Evolutionary conservation across 23 tunicate genomes (phyloP).

Genomic region (Ascidia mentula): DNA sequence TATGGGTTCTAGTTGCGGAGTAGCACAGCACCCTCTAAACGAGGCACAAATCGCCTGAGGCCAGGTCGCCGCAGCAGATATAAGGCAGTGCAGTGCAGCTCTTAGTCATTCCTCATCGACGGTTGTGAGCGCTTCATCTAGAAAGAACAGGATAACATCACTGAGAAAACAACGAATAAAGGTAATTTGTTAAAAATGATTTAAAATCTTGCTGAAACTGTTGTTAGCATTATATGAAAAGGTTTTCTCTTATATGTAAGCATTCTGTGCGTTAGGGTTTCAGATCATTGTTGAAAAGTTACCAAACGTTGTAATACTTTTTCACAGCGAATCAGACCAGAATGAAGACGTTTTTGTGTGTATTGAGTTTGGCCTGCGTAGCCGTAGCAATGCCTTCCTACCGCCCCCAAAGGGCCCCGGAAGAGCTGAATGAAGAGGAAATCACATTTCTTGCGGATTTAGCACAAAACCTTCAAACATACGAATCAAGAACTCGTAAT

Average conservation of each 20-base stretch:
- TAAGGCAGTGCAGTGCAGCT: neutral
- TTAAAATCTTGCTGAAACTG: neutral
- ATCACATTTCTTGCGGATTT: neutral
- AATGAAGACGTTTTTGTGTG: neutral
- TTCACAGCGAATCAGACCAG: neutral
- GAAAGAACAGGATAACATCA: neutral
- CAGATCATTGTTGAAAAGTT: no score
- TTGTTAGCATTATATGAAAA: neutral
- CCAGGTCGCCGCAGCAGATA: constrained; percentile 33
- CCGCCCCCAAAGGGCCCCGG: neutral
- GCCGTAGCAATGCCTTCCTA: neutral
- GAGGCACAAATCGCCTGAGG: constrained; percentile 24
- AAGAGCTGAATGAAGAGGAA: neutral
- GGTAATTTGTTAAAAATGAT: neutral
- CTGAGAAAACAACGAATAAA: neutral
- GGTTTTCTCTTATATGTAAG: neutral
- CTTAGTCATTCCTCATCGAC: neutral
- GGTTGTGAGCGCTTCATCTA: neutral
- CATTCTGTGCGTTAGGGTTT: no score
- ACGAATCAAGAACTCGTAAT: neutral
- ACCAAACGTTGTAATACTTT: neutral
- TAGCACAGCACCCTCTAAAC: constrained; percentile 13
- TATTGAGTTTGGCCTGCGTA: neutral
- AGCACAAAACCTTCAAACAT: neutral
- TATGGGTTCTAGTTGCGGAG: constrained; percentile 9